Base-by-base conservation (phyloP, 2,888 invertebrate genomes). In the Gastracanthus pulcherrimus region DNA sequence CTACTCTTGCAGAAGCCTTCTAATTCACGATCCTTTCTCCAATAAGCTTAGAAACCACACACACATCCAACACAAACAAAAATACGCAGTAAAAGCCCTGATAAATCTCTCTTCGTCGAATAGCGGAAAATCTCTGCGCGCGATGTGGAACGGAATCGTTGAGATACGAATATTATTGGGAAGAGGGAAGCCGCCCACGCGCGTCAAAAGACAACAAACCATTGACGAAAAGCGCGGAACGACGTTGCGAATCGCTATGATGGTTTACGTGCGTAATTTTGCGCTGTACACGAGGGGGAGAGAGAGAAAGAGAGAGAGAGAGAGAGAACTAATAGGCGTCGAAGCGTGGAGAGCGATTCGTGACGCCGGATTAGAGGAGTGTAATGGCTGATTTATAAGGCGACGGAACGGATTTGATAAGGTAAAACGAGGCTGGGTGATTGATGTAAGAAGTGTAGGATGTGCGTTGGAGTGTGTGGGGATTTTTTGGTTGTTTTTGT, bases 321-420 rank as follows among this genome's bases (percentile, higher is more conserved):
- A n/a, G n/a, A n/a, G n/a, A n/a, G n/a, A n/a, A n/a, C n/a, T n/a
- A n/a, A n/a, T n/a, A n/a, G n/a, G n/a, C n/a, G n/a, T n/a, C n/a
- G n/a, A n/a, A n/a, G 19, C 41, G 11, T 11, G 41, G 41, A 23
- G 26, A 11, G 5, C 60, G 11, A 64, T 64, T 64, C 36, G 62
- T 36, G 16, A 64, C 36, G 62, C 36, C 34, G 31, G 62, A 64
- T 64, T 64, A 62, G 16, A 4, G 13, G n/a, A 4, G 16, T 64
- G 19, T 6, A 7, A 16, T 3, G 3, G 16, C 9, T 48, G 9
- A 48, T 3, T 16, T 13, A 48, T 48, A n/a, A 48, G 16, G 48
- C 48, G n/a, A n/a, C n/a, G n/a, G 51, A 55, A 55, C 55, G 26
- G 55, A 26, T 55, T 55, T 55, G n/a, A n/a, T n/a, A n/a, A n/a